Conservation (phyloP, 2,797 vertebrate species). For the Megaceryle alcyon region DNA sequence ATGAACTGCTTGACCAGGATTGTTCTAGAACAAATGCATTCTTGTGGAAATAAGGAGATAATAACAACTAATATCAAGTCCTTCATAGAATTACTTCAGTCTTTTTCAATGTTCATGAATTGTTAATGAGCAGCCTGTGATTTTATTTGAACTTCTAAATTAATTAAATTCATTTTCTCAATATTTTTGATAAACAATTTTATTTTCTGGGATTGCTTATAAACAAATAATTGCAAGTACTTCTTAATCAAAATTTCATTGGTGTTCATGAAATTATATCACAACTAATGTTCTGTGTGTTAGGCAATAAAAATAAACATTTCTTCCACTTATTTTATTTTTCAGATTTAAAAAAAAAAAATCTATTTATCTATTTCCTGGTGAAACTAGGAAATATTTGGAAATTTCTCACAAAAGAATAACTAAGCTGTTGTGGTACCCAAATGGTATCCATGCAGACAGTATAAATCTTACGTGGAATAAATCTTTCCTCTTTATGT, state of each 20-base stretch:
- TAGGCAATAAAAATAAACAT: neutral
- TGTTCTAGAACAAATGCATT: neutral
- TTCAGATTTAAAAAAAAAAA: neutral
- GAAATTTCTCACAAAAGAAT: neutral
- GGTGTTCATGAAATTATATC: neutral
- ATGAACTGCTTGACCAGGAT: constrained; percentile 49
- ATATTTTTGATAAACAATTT: constrained; percentile 41
- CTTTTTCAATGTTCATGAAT: constrained; percentile 30
- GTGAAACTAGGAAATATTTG: neutral
- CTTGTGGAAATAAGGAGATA: constrained; percentile 43
- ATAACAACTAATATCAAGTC: constrained; percentile 34
- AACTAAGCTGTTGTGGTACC: neutral
- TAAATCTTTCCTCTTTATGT: neutral
- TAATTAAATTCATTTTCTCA: constrained; percentile 38
- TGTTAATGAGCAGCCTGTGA: constrained; percentile 10
- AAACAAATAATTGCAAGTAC: constrained; percentile 51
- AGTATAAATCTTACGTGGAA: neutral
- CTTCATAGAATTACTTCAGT: constrained; percentile 25
- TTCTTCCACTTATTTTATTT: neutral
- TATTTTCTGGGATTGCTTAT: constrained; percentile 35
- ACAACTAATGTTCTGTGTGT: neutral
- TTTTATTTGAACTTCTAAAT: constrained; percentile 60
- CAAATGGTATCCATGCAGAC: neutral
- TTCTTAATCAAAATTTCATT: constrained; percentile 25
- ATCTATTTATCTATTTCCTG: neutral